Conservation (phyloP, 92 coral and sea anemone species). For the Porites evermanni region DNA sequence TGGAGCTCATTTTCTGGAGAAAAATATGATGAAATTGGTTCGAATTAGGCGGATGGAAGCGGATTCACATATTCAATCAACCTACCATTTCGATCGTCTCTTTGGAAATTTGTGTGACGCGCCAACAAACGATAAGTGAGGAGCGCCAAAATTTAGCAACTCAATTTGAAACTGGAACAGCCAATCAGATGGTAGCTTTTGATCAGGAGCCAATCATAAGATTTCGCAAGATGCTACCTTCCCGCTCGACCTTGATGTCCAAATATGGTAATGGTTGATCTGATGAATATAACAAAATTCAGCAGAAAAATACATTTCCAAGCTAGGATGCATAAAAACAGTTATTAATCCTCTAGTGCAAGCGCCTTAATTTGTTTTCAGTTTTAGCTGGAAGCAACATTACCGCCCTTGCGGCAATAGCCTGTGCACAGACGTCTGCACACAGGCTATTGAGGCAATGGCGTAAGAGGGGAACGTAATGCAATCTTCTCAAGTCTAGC, state of each 20-base stretch:
- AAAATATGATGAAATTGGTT: conserved; percentile 20
- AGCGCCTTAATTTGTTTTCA: too few species aligned
- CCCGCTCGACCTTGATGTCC: conserved; percentile 26
- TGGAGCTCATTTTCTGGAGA: not conserved
- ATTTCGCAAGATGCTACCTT: conserved; percentile 20
- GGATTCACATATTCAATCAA: conserved; percentile 76
- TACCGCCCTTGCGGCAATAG: too few species aligned
- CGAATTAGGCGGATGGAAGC: conserved; percentile 71
- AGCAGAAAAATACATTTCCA: not conserved
- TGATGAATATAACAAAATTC: not conserved
- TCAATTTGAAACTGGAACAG: conserved; percentile 79
- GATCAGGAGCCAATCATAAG: conserved; percentile 28
- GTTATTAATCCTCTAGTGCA: too few species aligned
- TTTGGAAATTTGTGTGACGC: conserved; percentile 62
- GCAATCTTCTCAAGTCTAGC: too few species aligned
- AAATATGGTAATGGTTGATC: conserved; percentile 13
- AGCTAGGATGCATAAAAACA: too few species aligned
- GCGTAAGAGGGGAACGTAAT: too few species aligned
- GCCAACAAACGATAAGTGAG: conserved; percentile 83
- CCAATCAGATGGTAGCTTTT: conserved; percentile 80
- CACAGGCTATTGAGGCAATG: too few species aligned
- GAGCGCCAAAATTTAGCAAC: conserved; percentile 77
- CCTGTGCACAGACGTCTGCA: too few species aligned
- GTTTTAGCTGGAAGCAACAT: too few species aligned
- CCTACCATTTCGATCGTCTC: conserved; percentile 86